phyloP scores from a whole-genome alignment of 2,888 invertebrate genomes.

The Erebia epiphron region DNA sequence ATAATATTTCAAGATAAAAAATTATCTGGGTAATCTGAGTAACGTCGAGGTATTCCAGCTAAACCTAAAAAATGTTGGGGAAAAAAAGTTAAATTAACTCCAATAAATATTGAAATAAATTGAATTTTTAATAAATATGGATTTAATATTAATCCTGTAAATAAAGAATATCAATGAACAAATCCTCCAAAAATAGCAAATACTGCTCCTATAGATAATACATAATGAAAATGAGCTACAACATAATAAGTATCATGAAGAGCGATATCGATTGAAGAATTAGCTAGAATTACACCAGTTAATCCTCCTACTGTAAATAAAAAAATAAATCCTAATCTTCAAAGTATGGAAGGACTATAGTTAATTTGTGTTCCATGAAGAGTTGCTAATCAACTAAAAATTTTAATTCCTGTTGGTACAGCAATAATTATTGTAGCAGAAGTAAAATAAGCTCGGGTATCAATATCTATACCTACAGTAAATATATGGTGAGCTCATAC shows the following conservation, averaged over 20 bases:
- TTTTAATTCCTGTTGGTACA: constrained; percentile 92
- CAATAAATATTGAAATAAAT: constrained; percentile 84
- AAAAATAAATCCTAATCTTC: constrained; percentile 25
- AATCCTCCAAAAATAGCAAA: constrained; percentile 90
- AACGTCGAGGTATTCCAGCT: constrained; percentile 87
- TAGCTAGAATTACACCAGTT: constrained; percentile 65
- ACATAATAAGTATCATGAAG: constrained; percentile 93
- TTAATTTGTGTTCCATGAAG: constrained; percentile 85
- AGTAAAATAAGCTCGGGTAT: constrained; percentile 92
- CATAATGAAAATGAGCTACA: constrained; percentile 92
- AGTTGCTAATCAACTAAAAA: constrained; percentile 89
- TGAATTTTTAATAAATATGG: constrained; percentile 83
- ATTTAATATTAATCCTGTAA: constrained; percentile 85
- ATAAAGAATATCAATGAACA: constrained; percentile 87
- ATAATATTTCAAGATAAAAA: constrained; percentile 85
- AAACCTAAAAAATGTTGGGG: constrained; percentile 87
- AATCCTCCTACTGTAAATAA: constrained; percentile 22
- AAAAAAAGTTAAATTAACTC: constrained; percentile 91
- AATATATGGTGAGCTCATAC: constrained; percentile 95
- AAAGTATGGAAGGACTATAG: constrained; percentile 72
- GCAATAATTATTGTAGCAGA: constrained; percentile 94
- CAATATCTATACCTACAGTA: constrained; percentile 92
- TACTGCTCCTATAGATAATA: constrained; percentile 90
- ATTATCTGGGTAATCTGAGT: constrained; percentile 76
- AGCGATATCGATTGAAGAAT: constrained; percentile 90